Percentiles rank a stretch among this genome's conserved stretches.
Conservation (phyloP, 2,113 vertebrate genomes). For the Hydrolagus affinis region DNA sequence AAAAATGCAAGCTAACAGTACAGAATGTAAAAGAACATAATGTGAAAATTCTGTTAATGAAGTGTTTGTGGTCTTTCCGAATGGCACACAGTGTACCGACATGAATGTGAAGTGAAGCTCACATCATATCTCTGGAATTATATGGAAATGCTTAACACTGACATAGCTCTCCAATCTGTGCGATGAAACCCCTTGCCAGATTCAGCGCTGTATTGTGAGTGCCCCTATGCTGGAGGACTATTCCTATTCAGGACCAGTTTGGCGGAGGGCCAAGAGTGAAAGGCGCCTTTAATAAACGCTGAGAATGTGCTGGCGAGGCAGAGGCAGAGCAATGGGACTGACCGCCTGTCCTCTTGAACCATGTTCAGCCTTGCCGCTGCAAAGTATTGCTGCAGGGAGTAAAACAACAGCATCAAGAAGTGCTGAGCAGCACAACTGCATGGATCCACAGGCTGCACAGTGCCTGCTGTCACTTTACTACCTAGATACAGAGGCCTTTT, state of each 20-base stretch:
- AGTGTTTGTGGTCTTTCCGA: background rate
- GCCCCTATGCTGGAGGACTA: background rate
- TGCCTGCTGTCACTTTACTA: background rate
- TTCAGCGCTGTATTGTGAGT: background rate
- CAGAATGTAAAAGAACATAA: constrained; percentile 20
- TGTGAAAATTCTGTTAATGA: constrained; percentile 11
- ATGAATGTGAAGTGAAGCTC: background rate
- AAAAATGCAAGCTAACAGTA: constrained; percentile 1
- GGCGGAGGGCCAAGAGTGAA: background rate
- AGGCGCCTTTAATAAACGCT: background rate
- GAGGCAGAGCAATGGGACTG: background rate
- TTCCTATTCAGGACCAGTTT: background rate
- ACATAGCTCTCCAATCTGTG: background rate
- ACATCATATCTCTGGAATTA: background rate
- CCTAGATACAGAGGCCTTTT: background rate
- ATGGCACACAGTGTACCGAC: background rate
- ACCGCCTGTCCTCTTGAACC: background rate
- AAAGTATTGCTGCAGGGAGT: background rate
- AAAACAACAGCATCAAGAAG: background rate
- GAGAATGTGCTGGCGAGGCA: background rate
- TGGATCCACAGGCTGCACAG: background rate
- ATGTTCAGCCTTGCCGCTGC: background rate
- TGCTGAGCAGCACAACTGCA: background rate
- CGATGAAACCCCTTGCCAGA: background rate
- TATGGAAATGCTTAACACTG: background rate